Percentiles rank a stretch among this genome's conserved stretches.
Conservation (phyloP, 2,888 invertebrate species). For the Epiblema foenella region DNA sequence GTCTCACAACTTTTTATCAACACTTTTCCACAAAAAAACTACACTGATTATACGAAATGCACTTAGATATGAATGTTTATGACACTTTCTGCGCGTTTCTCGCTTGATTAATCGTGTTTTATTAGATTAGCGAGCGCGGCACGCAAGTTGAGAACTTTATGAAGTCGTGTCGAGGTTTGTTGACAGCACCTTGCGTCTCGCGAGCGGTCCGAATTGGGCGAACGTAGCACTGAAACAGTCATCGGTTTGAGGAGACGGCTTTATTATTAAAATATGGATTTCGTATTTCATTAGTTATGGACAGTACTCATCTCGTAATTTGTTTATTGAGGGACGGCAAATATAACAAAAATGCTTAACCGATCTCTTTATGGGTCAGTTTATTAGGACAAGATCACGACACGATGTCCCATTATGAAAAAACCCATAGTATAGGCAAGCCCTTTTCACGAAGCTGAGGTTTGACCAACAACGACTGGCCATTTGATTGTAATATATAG, state of each 20-base stretch:
- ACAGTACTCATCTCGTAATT: too few species aligned
- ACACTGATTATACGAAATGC: conserved; percentile 43
- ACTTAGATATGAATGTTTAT: conserved; percentile 45
- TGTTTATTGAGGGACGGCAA: too few species aligned
- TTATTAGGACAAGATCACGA: too few species aligned
- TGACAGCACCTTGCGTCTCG: conserved; percentile 37
- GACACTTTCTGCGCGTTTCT: conserved; percentile 53
- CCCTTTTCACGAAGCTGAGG: too few species aligned
- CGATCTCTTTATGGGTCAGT: too few species aligned
- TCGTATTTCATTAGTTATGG: too few species aligned
- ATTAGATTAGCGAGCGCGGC: conserved; percentile 52
- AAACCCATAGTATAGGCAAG: too few species aligned
- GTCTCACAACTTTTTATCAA: conserved; percentile 47
- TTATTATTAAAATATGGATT: neutral
- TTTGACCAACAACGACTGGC: too few species aligned
- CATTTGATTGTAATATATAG: too few species aligned
- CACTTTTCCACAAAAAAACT: conserved; percentile 43
- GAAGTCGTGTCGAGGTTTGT: conserved; percentile 31
- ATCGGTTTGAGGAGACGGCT: conserved; percentile 29
- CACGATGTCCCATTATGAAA: too few species aligned
- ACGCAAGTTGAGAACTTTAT: conserved; percentile 49
- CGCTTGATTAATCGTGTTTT: conserved; percentile 55
- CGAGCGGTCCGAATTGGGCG: conserved; percentile 34
- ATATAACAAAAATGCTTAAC: too few species aligned
- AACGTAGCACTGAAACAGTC: neutral